Base-by-base conservation (phyloP, 2,888 invertebrate genomes). In the Xestia ashworthii region DNA sequence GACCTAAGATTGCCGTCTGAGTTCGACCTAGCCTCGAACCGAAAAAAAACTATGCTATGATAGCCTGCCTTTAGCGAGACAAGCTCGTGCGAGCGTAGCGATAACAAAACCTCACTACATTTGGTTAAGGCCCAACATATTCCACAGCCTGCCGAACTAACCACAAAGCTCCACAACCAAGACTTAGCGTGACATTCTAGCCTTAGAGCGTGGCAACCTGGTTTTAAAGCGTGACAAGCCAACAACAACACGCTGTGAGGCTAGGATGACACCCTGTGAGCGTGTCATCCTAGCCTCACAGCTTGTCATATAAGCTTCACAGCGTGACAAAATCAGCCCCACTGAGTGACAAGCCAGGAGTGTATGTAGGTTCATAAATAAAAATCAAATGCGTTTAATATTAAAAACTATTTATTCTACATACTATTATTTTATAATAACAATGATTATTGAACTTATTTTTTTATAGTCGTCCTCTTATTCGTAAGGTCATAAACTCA, bases 351-450 rank as follows among this genome's bases (percentile, higher is more conserved):
- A 6, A 32, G 22, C 22, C 16, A 68, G 4, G 5, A 55, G 11
- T 12, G 9, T 46, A 73, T 32, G 0, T 3, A 9, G 5, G 46
- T 16, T 5, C 14, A 14, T 46, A 68, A 64, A 78, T 53, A 32
- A 81, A 76, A 67, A 32, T 38, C 32, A 62, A 14, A 44, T 14
- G 14, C 5, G 0, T 19, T 22, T 62, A 68, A 73, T 58, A 44
- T 58, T 76, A 38, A 74, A 48, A 78, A 67, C 65, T 50, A 72
- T 81, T 75, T 77, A 85, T 81, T 71, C 38, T 22, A 60, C 76
- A 48, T 50, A 84, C 48, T 74, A 72, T 73, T n/a, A n/a, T n/a
- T n/a, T 74, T 78, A 2, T 73, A 78, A 66, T 50, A 80, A 78
- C 46, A 71, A 78, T 58, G 12, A n/a, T 64, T 41, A 14, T 74